phyloP scores from a whole-genome alignment of 2,888 invertebrate genomes.

The Ophion ellenae region DNA sequence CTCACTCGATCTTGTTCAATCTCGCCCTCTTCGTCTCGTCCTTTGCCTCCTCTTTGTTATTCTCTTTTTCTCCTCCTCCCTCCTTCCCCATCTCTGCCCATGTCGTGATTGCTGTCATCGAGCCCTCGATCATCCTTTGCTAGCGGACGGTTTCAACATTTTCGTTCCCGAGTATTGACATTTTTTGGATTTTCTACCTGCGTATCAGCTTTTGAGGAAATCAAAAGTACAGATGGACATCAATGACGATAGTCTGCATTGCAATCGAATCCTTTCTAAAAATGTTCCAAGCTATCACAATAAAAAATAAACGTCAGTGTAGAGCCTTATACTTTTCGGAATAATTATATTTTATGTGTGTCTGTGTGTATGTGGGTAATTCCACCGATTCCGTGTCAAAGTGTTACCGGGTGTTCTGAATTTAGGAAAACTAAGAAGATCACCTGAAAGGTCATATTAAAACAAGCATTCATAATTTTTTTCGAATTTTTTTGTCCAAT shows the following conservation, averaged over 20 bases:
- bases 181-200: slow-evolving; percentile 17
- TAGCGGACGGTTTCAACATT: slow-evolving; percentile 34
- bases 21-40: neutral
- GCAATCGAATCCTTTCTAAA: neutral
- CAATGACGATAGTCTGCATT: neutral
- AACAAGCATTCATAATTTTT: too few relatives aligned
- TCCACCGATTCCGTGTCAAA: too few relatives aligned
- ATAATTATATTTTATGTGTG: neutral
- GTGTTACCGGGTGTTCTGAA: too few relatives aligned
- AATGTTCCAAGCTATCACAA: neutral
- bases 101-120: slow-evolving; percentile 29
- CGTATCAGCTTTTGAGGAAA: neutral
- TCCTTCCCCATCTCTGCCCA: neutral
- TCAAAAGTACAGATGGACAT: neutral
- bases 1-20: slow-evolving; percentile 36
- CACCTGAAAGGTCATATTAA: too few relatives aligned
- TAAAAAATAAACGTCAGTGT: too few relatives aligned
- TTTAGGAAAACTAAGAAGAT: too few relatives aligned
- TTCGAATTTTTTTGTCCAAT: too few relatives aligned
- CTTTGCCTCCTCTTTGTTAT: neutral
- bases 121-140: slow-evolving; percentile 45
- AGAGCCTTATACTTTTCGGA: too few relatives aligned
- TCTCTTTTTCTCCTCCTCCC: slow-evolving; percentile 1
- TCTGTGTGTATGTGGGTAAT: too few relatives aligned
- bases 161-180: slow-evolving; percentile 41